Percentiles rank a stretch among this genome's conserved stretches.
phyloP scores from a whole-genome alignment of 2,113 vertebrate genomes.

The Neogale vison region DNA sequence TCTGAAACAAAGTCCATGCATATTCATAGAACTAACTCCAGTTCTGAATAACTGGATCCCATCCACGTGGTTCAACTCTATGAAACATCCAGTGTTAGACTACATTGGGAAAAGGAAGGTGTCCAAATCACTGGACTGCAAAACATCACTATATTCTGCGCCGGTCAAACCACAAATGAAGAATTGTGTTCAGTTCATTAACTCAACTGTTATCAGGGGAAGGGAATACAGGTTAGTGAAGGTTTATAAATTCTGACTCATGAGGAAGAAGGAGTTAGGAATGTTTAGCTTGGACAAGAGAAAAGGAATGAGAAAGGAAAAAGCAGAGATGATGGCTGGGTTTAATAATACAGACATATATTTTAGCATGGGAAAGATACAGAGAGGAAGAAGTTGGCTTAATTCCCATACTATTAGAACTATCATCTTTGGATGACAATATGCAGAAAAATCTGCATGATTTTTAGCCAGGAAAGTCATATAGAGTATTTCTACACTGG shows the following conservation, averaged over 20 bases:
- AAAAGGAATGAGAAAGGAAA: neutral
- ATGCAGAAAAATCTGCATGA: neutral
- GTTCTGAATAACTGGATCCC: neutral
- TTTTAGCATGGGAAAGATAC: neutral
- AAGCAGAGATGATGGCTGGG: neutral
- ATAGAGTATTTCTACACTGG: neutral
- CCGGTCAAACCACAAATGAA: neutral
- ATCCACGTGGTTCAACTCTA: neutral
- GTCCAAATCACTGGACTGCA: neutral
- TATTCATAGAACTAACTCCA: neutral
- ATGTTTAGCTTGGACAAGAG: neutral
- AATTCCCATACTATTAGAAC: neutral
- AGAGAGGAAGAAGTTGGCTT: neutral
- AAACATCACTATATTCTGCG: neutral
- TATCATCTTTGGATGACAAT: neutral
- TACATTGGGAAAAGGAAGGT: neutral
- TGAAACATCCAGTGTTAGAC: neutral
- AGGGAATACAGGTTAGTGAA: neutral
- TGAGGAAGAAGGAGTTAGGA: neutral
- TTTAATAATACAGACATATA: constrained; percentile 2
- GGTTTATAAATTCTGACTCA: neutral
- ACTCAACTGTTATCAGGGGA: neutral
- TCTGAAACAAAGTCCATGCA: neutral
- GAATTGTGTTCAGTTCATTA: neutral
- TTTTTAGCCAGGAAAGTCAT: neutral